Evolutionary conservation across 35 echinoderm and acorn worm species (phyloP).

Genomic region (Heliocidaris tuberculata): DNA sequence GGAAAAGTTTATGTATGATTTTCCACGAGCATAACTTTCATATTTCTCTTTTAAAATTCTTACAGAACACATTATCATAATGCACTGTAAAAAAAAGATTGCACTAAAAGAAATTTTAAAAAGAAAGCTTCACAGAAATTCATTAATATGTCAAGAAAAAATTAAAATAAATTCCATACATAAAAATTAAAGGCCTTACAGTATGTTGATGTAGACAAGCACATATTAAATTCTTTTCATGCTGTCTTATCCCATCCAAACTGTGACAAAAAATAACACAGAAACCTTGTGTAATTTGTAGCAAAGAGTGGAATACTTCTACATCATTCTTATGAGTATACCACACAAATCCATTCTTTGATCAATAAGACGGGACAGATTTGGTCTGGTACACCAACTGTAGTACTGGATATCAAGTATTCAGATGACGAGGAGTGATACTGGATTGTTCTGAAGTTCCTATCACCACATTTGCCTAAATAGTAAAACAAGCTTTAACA

Average conservation of each 20-base stretch:
- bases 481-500: not conserved
- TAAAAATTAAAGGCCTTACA: too few relatives aligned
- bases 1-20: not conserved
- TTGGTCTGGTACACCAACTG: not conserved
- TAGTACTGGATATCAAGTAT: not conserved
- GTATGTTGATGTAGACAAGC: too few relatives aligned
- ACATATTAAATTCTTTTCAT: too few relatives aligned
- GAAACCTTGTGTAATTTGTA: too few relatives aligned
- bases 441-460: not conserved
- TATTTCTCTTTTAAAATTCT: not conserved
- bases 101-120: not conserved
- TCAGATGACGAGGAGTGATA: not conserved
- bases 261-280: too few relatives aligned
- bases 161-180: too few relatives aligned
- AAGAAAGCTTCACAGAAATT: not conserved
- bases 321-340: not conserved
- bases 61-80: not conserved
- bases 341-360: not conserved
- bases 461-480: not conserved
- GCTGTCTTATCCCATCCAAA: too few relatives aligned
- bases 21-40: not conserved
- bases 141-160: too few relatives aligned
- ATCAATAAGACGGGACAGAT: not conserved
- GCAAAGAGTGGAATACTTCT: too few relatives aligned
- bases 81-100: not conserved